Evolutionary conservation across 2,797 vertebrate genomes (phyloP).

Genomic region (Austrolebias charrua): DNA sequence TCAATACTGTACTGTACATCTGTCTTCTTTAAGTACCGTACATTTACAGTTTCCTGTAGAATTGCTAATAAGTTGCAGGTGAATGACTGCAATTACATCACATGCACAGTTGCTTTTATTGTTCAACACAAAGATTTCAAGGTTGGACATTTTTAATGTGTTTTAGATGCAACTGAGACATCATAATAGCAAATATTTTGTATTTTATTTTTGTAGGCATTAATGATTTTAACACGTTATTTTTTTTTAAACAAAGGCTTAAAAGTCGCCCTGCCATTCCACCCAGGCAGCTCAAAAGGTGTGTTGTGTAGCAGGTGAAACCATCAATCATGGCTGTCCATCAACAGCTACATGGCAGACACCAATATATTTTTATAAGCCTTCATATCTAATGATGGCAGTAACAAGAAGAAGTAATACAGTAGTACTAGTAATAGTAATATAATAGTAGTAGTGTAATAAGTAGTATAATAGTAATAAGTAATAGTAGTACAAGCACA

Average conservation of each 20-base stretch:
- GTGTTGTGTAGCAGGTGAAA: constrained; percentile 9
- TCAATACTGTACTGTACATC: constrained; percentile 8
- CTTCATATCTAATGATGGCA: neutral
- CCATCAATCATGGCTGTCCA: constrained; percentile 9
- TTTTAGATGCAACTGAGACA: constrained; percentile 13
- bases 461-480: too few species aligned
- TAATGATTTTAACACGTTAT: too few species aligned
- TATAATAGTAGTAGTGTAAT: too few species aligned
- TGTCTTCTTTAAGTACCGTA: neutral
- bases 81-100: constrained; percentile 56
- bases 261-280: constrained; percentile 11
- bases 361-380: neutral
- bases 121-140: neutral
- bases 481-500: too few species aligned
- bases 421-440: too few species aligned
- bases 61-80: constrained; percentile 48
- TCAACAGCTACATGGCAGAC: constrained; percentile 6
- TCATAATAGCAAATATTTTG: too few species aligned
- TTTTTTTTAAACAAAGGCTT: constrained; percentile 16
- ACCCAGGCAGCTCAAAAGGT: constrained; percentile 8
- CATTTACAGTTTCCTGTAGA: constrained; percentile 35
- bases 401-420: neutral
- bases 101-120: constrained; percentile 38
- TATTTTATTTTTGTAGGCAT: too few species aligned
- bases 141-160: constrained; percentile 21